Evolutionary conservation across 1,140 invertebrate species (phyloP).

Genomic region (Bombus confusus): DNA sequence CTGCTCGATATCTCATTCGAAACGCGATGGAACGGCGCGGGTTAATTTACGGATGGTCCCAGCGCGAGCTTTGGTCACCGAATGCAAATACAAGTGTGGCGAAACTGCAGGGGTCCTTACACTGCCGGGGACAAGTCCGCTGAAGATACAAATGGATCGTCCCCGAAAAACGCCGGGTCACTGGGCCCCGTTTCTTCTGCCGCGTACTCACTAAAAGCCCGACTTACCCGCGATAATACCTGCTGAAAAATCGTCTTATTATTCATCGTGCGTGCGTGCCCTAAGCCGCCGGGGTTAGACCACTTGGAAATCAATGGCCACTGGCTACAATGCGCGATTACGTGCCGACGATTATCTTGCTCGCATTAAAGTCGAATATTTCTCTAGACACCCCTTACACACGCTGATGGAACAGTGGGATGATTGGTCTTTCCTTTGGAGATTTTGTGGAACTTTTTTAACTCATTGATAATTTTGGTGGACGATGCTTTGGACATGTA

Average conservation of each 20-base stretch:
- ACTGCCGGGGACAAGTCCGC: conserved; percentile 63
- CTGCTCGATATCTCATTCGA: conserved; percentile 67
- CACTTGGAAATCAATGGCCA: conserved; percentile 36
- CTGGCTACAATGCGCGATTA: conserved; percentile 26
- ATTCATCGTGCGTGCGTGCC: conserved; percentile 52
- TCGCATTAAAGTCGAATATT: conserved; percentile 46
- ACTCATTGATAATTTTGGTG: no score
- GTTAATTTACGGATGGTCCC: conserved; percentile 66
- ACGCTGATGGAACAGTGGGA: background rate
- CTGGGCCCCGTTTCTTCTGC: background rate
- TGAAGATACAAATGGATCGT: conserved; percentile 67
- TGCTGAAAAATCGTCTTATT: conserved; percentile 66
- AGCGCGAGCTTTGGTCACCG: conserved; percentile 41
- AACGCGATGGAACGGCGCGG: conserved; percentile 60
- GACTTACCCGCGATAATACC: conserved; percentile 60
- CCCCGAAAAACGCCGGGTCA: conserved; percentile 54
- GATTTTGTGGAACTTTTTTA: no score
- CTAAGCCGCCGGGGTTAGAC: background rate
- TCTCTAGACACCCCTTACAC: background rate
- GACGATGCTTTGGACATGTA: no score
- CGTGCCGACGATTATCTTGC: conserved; percentile 33
- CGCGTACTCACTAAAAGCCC: conserved; percentile 40
- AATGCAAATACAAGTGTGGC: conserved; percentile 71
- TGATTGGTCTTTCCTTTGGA: background rate
- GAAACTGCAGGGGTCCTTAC: conserved; percentile 67